These are phyloP conservation scores for Lithobates pipiens DNA, from an alignment of 2,797 vertebrate species.

Conservation along the genomic window DNA sequence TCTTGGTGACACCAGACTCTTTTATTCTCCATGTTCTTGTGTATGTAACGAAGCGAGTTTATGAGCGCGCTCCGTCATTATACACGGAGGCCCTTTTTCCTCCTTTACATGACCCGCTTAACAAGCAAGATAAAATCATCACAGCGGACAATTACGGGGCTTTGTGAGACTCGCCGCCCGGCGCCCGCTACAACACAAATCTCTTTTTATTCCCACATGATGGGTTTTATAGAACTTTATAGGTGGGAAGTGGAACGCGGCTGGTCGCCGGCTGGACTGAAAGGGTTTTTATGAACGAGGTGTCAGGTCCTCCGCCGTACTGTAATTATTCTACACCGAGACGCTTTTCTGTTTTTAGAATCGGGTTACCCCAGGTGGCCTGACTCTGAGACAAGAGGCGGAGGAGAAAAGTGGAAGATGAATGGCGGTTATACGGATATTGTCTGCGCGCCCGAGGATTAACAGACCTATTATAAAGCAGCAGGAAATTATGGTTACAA, in stretches of 20 bases:
- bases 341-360: neutral
- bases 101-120: constrained; percentile 76
- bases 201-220: neutral
- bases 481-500: no score
- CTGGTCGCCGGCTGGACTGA: neutral
- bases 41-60: constrained; percentile 73
- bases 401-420: no score
- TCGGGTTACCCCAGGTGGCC: neutral
- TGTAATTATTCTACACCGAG: neutral
- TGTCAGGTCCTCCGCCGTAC: neutral
- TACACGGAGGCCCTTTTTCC: constrained; percentile 68
- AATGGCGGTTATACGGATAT: no score
- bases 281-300: neutral
- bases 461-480: no score
- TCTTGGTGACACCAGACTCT: constrained; percentile 63
- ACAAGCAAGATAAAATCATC: constrained; percentile 76
- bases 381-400: neutral
- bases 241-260: neutral
- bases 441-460: no score
- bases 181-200: constrained; percentile 64
- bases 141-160: constrained; percentile 72
- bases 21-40: constrained; percentile 66
- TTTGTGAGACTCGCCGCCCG: constrained; percentile 70
- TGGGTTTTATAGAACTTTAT: neutral
- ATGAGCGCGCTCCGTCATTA: constrained; percentile 72